Percentiles rank a stretch among this genome's conserved stretches.
phyloP scores from a whole-genome alignment of 2,113 vertebrate species.

The Spea multiplicata region DNA sequence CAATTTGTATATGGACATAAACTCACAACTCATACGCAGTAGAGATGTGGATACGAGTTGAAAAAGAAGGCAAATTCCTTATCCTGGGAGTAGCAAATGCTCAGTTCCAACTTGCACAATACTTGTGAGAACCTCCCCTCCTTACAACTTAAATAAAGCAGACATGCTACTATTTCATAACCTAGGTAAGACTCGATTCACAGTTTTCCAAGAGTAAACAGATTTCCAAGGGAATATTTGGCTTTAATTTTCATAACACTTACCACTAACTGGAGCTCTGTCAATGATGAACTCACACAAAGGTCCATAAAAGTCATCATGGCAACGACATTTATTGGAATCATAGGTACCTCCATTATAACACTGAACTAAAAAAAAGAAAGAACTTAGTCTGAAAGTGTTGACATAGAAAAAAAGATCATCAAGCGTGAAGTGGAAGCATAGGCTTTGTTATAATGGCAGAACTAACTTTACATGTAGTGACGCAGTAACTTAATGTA shows the following conservation, averaged over 20 bases:
- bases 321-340: neutral
- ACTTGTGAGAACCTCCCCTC: neutral
- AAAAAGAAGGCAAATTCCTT: too few species aligned
- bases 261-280: neutral
- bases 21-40: too few species aligned
- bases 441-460: neutral
- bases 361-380: neutral
- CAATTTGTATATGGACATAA: too few species aligned
- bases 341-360: slow-evolving; percentile 1
- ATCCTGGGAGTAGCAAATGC: too few species aligned
- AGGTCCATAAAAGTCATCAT: neutral
- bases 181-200: neutral
- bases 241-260: too few species aligned
- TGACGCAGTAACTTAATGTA: too few species aligned
- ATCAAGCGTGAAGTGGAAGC: too few species aligned
- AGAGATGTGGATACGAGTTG: too few species aligned
- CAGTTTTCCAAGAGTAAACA: too few species aligned
- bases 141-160: neutral
- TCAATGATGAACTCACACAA: slow-evolving; percentile 10
- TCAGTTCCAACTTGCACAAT: too few species aligned
- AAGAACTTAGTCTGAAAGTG: neutral
- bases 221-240: too few species aligned
- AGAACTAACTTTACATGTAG: too few species aligned
- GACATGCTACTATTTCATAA: neutral
- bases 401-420: neutral